phyloP scores from a whole-genome alignment of 1,140 invertebrate genomes.

The Drosophila tropicalis region DNA sequence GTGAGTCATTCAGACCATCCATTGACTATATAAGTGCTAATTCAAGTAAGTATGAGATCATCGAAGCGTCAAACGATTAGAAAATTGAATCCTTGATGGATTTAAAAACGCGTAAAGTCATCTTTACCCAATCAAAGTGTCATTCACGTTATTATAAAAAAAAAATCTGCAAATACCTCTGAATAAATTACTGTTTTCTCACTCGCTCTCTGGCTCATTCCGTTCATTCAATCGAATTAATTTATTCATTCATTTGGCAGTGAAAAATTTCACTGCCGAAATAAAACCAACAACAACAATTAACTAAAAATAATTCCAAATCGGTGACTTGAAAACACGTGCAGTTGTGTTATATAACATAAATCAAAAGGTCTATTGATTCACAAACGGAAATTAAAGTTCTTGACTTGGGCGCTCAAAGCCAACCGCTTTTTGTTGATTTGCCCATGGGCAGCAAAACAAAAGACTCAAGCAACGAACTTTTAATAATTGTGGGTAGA shows the following conservation, averaged over 20 bases:
- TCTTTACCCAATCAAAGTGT: conserved; percentile 32
- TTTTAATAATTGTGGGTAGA: conserved; percentile 37
- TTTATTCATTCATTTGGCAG: conserved; percentile 45
- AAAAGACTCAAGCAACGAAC: conserved; percentile 76
- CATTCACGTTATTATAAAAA: conserved; percentile 39
- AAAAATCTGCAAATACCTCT: conserved; percentile 2
- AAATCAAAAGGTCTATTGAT: conserved; percentile 26
- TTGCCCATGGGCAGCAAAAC: conserved; percentile 36
- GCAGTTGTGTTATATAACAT: conserved; percentile 38
- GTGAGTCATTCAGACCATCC: neutral
- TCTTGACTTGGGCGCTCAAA: conserved; percentile 57
- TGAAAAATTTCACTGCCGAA: conserved; percentile 13
- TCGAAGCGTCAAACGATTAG: conserved; percentile 37
- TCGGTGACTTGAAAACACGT: conserved; percentile 29
- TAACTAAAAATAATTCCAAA: conserved; percentile 22
- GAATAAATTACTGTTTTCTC: conserved; percentile 26
- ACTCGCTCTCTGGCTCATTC: conserved; percentile 2
- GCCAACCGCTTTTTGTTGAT: conserved; percentile 44
- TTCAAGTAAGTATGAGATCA: conserved; percentile 11
- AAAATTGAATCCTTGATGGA: conserved; percentile 33
- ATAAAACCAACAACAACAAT: conserved; percentile 5
- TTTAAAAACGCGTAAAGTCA: conserved; percentile 11
- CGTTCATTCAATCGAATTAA: neutral
- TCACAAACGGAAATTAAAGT: conserved; percentile 36
- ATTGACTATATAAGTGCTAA: conserved; percentile 8